A percentile compares a stretch with the other conserved stretches of the same genome.
These are phyloP conservation scores for Meriones psammophilus DNA, from an alignment of 2,797 vertebrate genomes.

Conservation along the genomic window DNA sequence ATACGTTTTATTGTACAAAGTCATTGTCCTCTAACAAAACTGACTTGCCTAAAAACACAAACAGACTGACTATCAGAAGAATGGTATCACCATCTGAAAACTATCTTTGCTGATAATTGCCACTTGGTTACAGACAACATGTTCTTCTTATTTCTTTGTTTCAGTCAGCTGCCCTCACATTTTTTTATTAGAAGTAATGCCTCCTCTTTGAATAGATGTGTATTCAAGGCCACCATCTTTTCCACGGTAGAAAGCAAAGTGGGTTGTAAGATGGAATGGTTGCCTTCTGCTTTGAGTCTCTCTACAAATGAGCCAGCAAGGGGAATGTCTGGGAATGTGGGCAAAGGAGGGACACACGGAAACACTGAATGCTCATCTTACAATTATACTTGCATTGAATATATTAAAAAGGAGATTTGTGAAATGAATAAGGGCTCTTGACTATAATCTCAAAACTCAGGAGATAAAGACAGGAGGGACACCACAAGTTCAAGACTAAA, in stretches of 20 bases:
- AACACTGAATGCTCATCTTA: neutral
- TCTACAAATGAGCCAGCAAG: neutral
- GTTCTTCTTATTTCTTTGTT: neutral
- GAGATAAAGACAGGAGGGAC: neutral
- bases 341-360: no score
- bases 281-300: neutral
- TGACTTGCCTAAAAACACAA: neutral
- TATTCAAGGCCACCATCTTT: neutral
- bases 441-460: neutral
- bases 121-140: neutral
- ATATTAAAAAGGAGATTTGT: neutral
- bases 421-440: neutral
- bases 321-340: no score
- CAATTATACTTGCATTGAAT: neutral
- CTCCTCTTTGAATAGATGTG: constrained; percentile 14
- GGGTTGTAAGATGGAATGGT: neutral
- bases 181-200: neutral
- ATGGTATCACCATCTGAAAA: neutral
- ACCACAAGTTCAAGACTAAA: neutral
- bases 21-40: neutral
- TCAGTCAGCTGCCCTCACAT: neutral
- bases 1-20: neutral
- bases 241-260: neutral
- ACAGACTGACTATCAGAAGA: neutral
- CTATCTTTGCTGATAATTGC: neutral